A percentile compares a stretch with the other conserved stretches of the same genome.
phyloP scores from a whole-genome alignment of 64 coral and sea anemone species.

The Platygyra sinensis region DNA sequence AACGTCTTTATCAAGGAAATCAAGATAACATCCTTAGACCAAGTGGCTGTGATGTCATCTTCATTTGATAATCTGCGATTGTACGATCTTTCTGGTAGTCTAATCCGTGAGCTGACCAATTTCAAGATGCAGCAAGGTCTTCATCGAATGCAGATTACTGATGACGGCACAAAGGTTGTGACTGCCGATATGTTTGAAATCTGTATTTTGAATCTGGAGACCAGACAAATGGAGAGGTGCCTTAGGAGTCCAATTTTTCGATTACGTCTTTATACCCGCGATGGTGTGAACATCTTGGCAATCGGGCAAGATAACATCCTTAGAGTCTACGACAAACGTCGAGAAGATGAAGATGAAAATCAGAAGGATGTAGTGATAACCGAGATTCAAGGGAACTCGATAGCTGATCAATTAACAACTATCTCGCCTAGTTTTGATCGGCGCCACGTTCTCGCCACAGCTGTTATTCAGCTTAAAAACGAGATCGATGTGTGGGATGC shows the following conservation, averaged over 20 bases:
- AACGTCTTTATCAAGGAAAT: slow-evolving; percentile 66
- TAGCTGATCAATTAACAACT: slow-evolving; percentile 61
- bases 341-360: slow-evolving; percentile 84
- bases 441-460: slow-evolving; percentile 60
- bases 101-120: slow-evolving; percentile 66
- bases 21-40: slow-evolving; percentile 56
- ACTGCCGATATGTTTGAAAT: slow-evolving; percentile 82
- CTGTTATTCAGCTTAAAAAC: slow-evolving; percentile 50
- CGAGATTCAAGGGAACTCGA: slow-evolving; percentile 61
- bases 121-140: slow-evolving; percentile 80
- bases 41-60: slow-evolving; percentile 77
- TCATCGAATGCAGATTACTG: slow-evolving; percentile 72
- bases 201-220: slow-evolving; percentile 66
- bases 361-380: slow-evolving; percentile 43
- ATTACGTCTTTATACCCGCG: slow-evolving; percentile 62
- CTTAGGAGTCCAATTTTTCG: slow-evolving; percentile 71
- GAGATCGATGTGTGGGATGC: slow-evolving; percentile 68
- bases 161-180: slow-evolving; percentile 81
- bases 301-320: slow-evolving; percentile 79
- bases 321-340: slow-evolving; percentile 73
- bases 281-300: slow-evolving; percentile 67
- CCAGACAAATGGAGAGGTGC: slow-evolving; percentile 65
- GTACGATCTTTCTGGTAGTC: slow-evolving; percentile 72
- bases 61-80: slow-evolving; percentile 58
- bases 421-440: slow-evolving; percentile 49